A percentile compares a stretch with the other conserved stretches of the same genome.
These are phyloP conservation scores for Drosophila nasuta DNA, from an alignment of 1,140 invertebrate genomes.

Conservation along the genomic window DNA sequence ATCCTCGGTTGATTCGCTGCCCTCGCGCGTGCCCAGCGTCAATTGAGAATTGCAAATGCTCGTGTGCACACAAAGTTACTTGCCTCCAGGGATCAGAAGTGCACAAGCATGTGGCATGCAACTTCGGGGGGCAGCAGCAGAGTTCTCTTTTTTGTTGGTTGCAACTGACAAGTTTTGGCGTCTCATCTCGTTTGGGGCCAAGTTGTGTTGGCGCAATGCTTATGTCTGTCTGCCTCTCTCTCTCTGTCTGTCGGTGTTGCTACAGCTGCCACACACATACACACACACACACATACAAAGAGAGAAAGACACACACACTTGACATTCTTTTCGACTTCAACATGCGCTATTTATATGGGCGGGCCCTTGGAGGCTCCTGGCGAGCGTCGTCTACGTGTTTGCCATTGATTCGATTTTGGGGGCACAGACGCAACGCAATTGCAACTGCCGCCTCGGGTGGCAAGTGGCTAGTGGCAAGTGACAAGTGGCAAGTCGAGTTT, in stretches of 20 bases:
- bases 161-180: constrained; percentile 1
- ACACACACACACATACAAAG: no score
- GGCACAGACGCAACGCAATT: background rate
- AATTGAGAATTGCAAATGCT: constrained; percentile 33
- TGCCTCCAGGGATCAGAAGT: background rate
- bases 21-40: constrained; percentile 1
- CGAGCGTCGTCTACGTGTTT: constrained; percentile 27
- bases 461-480: background rate
- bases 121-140: no score
- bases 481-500: background rate
- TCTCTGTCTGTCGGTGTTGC: constrained; percentile 1
- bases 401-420: constrained; percentile 43
- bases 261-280: background rate
- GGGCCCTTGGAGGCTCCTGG: background rate
- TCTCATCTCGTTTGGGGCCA: constrained; percentile 19
- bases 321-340: constrained; percentile 42
- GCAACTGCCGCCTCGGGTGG: background rate
- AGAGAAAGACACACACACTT: constrained; percentile 14
- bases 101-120: constrained; percentile 15
- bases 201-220: constrained; percentile 27
- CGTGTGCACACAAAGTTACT: constrained; percentile 20
- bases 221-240: background rate
- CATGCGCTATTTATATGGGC: constrained; percentile 33
- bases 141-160: background rate
- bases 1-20: constrained; percentile 2